These are phyloP conservation scores for Clavelina lepadiformis DNA, from an alignment of 23 tunicate genomes.

Conservation along the genomic window DNA sequence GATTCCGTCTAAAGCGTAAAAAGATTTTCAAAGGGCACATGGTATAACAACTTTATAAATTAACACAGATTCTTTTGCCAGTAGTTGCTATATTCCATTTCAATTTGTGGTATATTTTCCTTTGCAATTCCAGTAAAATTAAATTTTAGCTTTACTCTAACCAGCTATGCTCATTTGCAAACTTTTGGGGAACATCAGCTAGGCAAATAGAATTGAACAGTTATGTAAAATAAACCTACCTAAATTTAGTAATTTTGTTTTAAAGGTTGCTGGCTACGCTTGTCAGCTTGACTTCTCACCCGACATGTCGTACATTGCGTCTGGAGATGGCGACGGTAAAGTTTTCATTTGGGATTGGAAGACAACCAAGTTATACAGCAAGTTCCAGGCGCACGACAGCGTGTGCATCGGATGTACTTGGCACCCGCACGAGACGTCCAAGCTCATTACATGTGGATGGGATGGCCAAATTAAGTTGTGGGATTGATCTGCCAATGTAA, in stretches of 20 bases:
- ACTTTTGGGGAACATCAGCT: too few species aligned
- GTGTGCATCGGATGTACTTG: slow-evolving; percentile 90
- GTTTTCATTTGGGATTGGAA: slow-evolving; percentile 99
- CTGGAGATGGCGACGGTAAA: slow-evolving; percentile 96
- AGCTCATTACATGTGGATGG: slow-evolving; percentile 93
- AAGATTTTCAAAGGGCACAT: slow-evolving; percentile 97
- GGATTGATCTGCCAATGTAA: too few species aligned
- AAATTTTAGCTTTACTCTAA: too few species aligned
- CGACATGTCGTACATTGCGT: slow-evolving; percentile 88
- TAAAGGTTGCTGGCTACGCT: slow-evolving; percentile 95
- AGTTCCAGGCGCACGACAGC: slow-evolving; percentile 92
- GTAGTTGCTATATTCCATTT: too few species aligned
- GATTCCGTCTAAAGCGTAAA: slow-evolving; percentile 83
- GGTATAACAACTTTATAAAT: too few species aligned
- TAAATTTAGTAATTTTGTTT: not conserved
- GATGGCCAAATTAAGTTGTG: slow-evolving; percentile 93
- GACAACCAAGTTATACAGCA: slow-evolving; percentile 85
- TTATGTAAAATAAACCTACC: not conserved
- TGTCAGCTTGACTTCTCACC: slow-evolving; percentile 92
- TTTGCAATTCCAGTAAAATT: too few species aligned
- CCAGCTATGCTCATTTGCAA: too few species aligned
- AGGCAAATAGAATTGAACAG: too few species aligned
- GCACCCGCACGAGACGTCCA: slow-evolving; percentile 99
- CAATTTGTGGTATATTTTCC: too few species aligned
- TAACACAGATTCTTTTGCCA: too few species aligned